phyloP scores from a whole-genome alignment of 1,140 invertebrate species.

The Drosophila pseudoananassae region DNA sequence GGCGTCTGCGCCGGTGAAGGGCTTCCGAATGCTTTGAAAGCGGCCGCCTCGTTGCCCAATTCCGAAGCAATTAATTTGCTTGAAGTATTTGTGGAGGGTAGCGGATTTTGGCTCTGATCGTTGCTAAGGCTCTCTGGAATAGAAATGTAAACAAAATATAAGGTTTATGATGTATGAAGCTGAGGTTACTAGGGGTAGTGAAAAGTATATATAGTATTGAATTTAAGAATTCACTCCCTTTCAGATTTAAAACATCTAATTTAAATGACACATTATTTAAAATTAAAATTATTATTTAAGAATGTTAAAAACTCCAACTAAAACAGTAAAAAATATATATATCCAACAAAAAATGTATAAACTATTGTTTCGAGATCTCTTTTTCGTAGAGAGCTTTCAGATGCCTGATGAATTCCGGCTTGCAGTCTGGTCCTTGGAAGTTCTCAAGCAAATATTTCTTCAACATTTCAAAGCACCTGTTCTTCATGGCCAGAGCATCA shows the following conservation, averaged over 20 bases:
- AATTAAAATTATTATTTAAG: background rate
- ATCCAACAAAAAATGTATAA: background rate
- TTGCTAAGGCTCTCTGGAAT: conserved; percentile 61
- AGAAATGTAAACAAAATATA: background rate
- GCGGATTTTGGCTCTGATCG: conserved; percentile 53
- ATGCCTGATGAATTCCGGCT: conserved; percentile 37
- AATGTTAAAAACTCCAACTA: background rate
- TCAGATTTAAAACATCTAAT: no score
- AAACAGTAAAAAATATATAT: background rate
- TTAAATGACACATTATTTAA: background rate
- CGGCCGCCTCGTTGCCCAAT: conserved; percentile 18
- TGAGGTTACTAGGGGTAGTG: background rate
- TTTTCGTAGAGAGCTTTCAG: conserved; percentile 41
- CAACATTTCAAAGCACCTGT: conserved; percentile 47
- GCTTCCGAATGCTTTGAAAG: conserved; percentile 19
- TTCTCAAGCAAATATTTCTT: conserved; percentile 15
- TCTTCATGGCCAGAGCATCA: conserved; percentile 9
- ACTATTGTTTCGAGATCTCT: conserved; percentile 9
- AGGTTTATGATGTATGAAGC: background rate
- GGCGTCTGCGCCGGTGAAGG: conserved; percentile 13
- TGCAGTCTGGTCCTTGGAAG: background rate
- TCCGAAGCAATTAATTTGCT: conserved; percentile 35
- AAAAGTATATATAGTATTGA: conserved; percentile 12
- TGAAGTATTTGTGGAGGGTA: conserved; percentile 18
- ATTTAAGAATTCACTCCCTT: background rate